Base-by-base conservation (phyloP, 1,140 invertebrate genomes). In the Venturia canescens region DNA sequence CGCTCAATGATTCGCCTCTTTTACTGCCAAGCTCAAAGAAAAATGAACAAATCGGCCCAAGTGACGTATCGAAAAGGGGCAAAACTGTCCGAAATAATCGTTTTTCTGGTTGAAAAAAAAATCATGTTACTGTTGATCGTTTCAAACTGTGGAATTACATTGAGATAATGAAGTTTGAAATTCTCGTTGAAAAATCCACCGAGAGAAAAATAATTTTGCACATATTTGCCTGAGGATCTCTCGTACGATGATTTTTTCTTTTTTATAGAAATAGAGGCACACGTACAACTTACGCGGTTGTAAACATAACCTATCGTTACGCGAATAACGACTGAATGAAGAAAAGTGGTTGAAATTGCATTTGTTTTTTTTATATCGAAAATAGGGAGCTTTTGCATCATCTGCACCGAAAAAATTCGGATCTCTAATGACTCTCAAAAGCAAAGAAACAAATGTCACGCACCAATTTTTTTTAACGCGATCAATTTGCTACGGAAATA, bases 261-360 rank as follows among this genome's bases (percentile, higher is more conserved):
- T 5, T 16, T 60, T 31, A n/a, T 70, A 70, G 29, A 38, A 70
- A 31, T 34, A 70, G 26, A n/a, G 38, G 38, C 38, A 72, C 38
- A 38, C 70, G 26, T 66, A 23, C 34, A 72, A 72, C 34, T 48
- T 23, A n/a, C 26, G 6, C 70, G 38, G 70, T 72, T 72, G 70
- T 72, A 72, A 72, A 72, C 38, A 48, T 26, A 26, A 27, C 23
- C 21, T 66, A 70, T 70, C 7, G 63, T 27, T 70, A 70, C 67
- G 38, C 70, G 18, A 72, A 48, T 70, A 72, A 27, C 60, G 70
- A 72, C 70, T 72, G 70, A 72, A 44, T 13, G 5, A 48, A 72
- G 9, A 48, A 48, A 48, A 72, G n/a, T 44, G 38, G 16, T 44
- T 48, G 27, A 72, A 72, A 11, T 26, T 72, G 70, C 70, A 72